Evolutionary conservation across 2,888 invertebrate genomes (phyloP), one percentile per base, ranked within the genome.

Genomic region (Isoperla grammatica): DNA sequence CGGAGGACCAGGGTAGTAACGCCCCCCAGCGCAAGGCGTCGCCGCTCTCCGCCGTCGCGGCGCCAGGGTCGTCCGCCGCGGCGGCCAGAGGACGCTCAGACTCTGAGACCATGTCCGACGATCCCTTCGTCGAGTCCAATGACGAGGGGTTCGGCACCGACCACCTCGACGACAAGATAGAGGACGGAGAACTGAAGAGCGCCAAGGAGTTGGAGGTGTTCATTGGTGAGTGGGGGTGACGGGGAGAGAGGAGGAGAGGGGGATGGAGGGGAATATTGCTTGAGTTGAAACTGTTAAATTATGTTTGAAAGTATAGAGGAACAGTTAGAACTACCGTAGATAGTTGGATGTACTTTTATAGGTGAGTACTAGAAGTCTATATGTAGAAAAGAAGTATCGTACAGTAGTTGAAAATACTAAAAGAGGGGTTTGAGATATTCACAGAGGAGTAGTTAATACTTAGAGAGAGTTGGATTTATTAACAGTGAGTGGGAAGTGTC

Each of bases 121-220:
- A 87, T 70, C 83, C 84, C 1, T 73, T 86, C 56, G 69, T 86
- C 45, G 87, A 87, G 72, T 63, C 64, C 8, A 87, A 87, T 67
- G 87, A 88, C 69, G 88, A 88, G 75, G 88, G 88, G 0, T 87
- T 88, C 62, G 86, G 87, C 13, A 87, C 87, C 8, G 88, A 88
- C 72, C 81, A 81, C 65, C 71, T 82, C 13, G 82, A 82, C 61
- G 87, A 87, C 67, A 84, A 85, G 74, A 83, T 85, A 56, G 86
- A 86, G 66, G 85, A 84, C 57, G 83, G 84, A n/a, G 84, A 85
- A 45, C 67, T 79, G 20, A 81, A 83, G 65, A 85, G 84, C 72
- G 84, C 85, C 22, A 85, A 84, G 71, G 85, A 86, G 70, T 69
- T 80, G 11, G 78, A 80, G 69, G 74, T 78, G 37, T 53, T 53